Evolutionary conservation across 2,888 invertebrate genomes (phyloP), one percentile per base, ranked within the genome.

Genomic region (Apoderus coryli): DNA sequence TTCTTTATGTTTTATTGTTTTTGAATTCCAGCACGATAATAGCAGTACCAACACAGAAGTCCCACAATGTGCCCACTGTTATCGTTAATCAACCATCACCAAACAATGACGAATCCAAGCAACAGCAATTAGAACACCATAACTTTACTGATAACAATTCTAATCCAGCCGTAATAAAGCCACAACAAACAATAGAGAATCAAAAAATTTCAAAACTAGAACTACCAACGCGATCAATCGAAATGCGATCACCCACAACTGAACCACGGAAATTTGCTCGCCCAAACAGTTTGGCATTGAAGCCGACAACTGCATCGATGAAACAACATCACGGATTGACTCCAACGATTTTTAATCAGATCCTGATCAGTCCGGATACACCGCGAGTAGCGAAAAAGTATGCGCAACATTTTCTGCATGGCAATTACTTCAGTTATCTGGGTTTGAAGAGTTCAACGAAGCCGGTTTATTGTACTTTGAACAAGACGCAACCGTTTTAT

Each of bases 401-500:
- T 50, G 81, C 84, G 24, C 88, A 90, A 54, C 68, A 88, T 34
- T 85, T 82, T 57, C 63, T 88, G 36, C 86, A 89, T 52, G 89
- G 89, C 16, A 85, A 86, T 52, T 86, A 88, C 22, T 90, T 89
- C 55, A 89, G 89, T 25, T 86, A 88, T 57, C 61, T 90, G 47
- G 89, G 86, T 1, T 63, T 90, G 34, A 90, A 90, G 59, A 82
- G 85, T 54, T 86, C 88, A 12, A 88, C 89, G 2, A 76, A 82
- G 53, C 76, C 81, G 34, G 89, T 86, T 46, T 95, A 88, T 57
- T 93, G 93, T 50, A 90, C 90, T 2, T 68, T 92, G 27, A 88
- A 89, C 56, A 76, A 88, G 43, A 84, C 89, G 1, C 93, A 95
- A 53, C 93, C 95, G 2, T 89, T 88, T 54, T 93, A 92, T 54